Percentiles rank a stretch among this genome's conserved stretches.
Conservation (phyloP, 2,797 vertebrate genomes). For the Tadarida brasiliensis region DNA sequence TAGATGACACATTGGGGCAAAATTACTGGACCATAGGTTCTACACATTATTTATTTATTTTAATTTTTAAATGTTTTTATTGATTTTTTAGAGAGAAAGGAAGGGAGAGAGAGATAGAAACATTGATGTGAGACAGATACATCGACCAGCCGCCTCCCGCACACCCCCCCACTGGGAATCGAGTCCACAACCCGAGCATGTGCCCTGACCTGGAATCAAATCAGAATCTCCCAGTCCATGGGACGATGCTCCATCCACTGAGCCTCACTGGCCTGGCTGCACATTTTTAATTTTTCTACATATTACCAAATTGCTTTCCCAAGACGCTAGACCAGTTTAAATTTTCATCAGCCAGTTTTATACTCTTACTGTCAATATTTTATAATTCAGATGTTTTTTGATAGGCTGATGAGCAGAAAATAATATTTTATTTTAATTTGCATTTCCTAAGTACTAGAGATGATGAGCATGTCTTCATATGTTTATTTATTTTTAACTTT, state of each 20-base stretch:
- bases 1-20: not conserved
- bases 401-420: not conserved
- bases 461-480: not conserved
- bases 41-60: not conserved
- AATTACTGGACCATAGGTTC: not conserved
- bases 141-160: too few relatives aligned
- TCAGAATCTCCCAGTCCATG: too few relatives aligned
- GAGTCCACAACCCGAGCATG: too few relatives aligned
- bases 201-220: too few relatives aligned
- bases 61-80: too few relatives aligned
- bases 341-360: not conserved
- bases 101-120: too few relatives aligned
- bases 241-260: too few relatives aligned
- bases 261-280: too few relatives aligned
- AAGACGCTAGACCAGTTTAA: not conserved
- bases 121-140: too few relatives aligned
- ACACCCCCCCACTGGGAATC: too few relatives aligned
- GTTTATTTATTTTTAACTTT: conserved; percentile 2
- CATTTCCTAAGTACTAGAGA: not conserved
- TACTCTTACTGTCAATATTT: not conserved
- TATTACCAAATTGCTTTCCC: not conserved
- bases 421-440: not conserved
- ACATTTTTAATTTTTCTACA: not conserved
- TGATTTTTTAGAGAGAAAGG: too few relatives aligned
- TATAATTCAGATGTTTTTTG: not conserved